Base-by-base conservation (phyloP, 2,888 invertebrate genomes). In the Malacosoma neustria region DNA sequence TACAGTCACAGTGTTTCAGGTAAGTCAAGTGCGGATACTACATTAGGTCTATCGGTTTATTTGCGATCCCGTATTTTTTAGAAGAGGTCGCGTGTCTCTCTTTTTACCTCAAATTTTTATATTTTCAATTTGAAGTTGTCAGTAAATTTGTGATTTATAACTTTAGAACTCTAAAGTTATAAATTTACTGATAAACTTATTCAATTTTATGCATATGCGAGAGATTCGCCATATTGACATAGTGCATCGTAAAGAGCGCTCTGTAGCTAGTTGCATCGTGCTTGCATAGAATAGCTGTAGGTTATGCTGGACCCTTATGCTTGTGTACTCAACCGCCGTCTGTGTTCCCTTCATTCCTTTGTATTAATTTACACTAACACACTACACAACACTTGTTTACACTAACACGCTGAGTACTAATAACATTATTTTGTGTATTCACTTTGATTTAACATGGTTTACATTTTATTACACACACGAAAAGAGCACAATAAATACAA, bases 1-100 rank as follows among this genome's bases (percentile, higher is more conserved):
- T 61, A 95, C 96, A 62, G 95, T 97, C 87, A 98, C 98, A 76
- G 97, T 97, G 52, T 98, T 98, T 81, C 96, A 97, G 96, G 96
- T 97, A 92, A 92, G 93, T 77, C 57, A 62, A 60, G 61, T 58
- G 61, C 69, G 58, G 65, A 61, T 62, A 62, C 60, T 72, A 70
- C 62, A 85, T 61, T 67, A 71, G 64, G 68, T 69, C 54, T 54
- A 66, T 67, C 68, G 69, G 72, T 82, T 85, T 74, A 73, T 80
- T 85, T 86, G 81, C 82, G 63, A 74, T 76, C 74, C 80, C 67
- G 56, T 68, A 66, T 66, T 57, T 72, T 71, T 60, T 76, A 73
- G 62, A 71, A 50, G 66, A 61, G 44, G 46, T 59, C 65, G 73
- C 77, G 79, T 65, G 61, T 77, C 74, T 79, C 76, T 82, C 79